phyloP scores from a whole-genome alignment of 2,113 vertebrate genomes.

The Dromas ardeola region DNA sequence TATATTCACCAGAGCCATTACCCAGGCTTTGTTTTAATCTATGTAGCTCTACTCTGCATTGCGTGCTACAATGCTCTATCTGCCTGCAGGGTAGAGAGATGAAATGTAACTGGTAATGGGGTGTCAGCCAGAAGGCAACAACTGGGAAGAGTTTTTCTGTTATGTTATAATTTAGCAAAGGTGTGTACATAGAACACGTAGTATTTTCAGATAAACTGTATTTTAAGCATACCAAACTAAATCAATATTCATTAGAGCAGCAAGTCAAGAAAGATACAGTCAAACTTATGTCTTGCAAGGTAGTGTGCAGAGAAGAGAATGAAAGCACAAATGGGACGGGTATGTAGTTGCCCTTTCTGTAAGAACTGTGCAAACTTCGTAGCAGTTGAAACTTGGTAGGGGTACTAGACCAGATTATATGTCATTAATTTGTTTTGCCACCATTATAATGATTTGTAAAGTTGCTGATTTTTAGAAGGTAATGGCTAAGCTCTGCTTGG shows the following conservation, averaged over 20 bases:
- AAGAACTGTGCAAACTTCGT: neutral
- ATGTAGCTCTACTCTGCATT: neutral
- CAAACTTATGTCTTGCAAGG: neutral
- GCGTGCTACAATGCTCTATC: neutral
- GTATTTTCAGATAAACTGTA: neutral
- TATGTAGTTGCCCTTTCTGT: neutral
- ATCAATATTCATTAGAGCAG: neutral
- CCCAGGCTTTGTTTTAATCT: neutral
- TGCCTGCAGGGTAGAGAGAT: neutral
- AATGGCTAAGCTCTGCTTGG: neutral
- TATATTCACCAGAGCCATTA: neutral
- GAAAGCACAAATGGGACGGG: neutral
- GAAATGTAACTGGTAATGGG: neutral
- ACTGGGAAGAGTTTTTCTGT: neutral
- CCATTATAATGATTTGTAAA: neutral
- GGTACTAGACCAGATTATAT: neutral
- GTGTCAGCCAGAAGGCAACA: neutral
- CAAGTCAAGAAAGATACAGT: neutral
- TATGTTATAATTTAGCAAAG: neutral
- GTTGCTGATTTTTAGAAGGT: neutral
- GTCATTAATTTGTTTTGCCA: neutral
- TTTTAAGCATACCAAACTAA: neutral
- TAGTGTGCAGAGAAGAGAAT: neutral
- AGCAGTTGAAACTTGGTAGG: neutral
- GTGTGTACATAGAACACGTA: neutral